Conservation (phyloP, 2,797 vertebrate species). For the Eidolon dupreanum region DNA sequence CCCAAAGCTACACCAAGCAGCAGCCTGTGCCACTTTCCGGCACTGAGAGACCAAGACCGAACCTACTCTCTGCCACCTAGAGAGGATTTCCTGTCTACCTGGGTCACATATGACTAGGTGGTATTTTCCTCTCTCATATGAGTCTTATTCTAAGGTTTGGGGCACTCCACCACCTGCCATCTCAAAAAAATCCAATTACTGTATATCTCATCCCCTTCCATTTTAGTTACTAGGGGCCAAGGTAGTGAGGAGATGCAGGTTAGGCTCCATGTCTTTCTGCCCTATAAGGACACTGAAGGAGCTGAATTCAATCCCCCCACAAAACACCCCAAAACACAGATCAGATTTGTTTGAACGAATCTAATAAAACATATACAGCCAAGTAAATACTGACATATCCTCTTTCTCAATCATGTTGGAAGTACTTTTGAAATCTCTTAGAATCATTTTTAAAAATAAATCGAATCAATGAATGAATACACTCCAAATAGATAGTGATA, state of each 20-base stretch:
- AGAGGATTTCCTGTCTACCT: not conserved
- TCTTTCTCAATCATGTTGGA: not conserved
- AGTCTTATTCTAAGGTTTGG: not conserved
- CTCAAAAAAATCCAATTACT: not conserved
- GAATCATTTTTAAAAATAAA: not conserved
- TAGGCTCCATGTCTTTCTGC: not conserved
- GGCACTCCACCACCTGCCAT: not conserved
- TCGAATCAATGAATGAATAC: not conserved
- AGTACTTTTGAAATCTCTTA: not conserved
- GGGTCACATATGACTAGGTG: not conserved
- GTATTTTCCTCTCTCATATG: not conserved
- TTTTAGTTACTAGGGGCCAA: not conserved
- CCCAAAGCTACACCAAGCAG: not conserved
- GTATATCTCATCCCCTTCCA: not conserved
- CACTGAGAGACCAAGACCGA: not conserved
- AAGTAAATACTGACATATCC: not conserved
- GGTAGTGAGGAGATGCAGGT: not conserved
- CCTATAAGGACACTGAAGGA: not conserved
- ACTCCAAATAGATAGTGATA: not conserved
- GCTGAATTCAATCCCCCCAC: not conserved
- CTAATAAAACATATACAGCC: not conserved
- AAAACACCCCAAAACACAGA: not conserved
- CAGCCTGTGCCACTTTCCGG: not conserved
- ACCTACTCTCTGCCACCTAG: not conserved
- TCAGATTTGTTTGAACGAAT: not conserved